A percentile compares a stretch with the other conserved stretches of the same genome.
Evolutionary conservation across 1,140 invertebrate genomes (phyloP).

Genomic region (Drosophila carrolli): DNA sequence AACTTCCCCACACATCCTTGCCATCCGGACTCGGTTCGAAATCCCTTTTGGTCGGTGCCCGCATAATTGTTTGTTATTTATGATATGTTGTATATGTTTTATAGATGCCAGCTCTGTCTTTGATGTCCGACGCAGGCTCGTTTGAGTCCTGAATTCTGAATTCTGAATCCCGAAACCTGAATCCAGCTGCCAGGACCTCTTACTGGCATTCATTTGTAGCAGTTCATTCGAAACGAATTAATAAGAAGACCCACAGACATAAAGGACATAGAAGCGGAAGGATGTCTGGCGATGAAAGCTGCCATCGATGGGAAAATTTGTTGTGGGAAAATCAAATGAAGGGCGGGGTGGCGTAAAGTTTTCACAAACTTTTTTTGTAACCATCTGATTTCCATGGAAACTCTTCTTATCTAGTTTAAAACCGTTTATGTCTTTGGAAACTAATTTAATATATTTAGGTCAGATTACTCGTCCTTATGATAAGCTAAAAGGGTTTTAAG

Average conservation of each 20-base stretch:
- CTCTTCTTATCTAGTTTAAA: conserved; percentile 10
- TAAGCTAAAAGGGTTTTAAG: no score
- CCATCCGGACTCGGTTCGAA: background rate
- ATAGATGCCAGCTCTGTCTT: conserved; percentile 23
- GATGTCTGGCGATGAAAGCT: conserved; percentile 1
- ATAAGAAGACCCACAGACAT: conserved; percentile 18
- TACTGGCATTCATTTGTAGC: conserved; percentile 14
- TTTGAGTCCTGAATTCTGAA: background rate
- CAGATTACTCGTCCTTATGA: no score
- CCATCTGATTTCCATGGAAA: conserved; percentile 1
- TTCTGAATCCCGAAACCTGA: background rate
- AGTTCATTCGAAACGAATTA: conserved; percentile 57
- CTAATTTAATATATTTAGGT: background rate
- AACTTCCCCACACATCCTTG: background rate
- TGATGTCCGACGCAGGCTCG: conserved; percentile 31
- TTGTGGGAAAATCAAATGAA: conserved; percentile 2
- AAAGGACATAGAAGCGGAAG: background rate
- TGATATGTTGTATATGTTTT: conserved; percentile 57
- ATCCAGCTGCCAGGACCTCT: background rate
- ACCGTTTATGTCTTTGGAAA: background rate
- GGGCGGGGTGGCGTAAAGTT: conserved; percentile 1
- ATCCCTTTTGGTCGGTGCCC: conserved; percentile 36
- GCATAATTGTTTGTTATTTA: conserved; percentile 79
- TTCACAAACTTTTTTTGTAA: conserved; percentile 2
- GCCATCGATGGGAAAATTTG: background rate